Evolutionary conservation across 1,140 invertebrate genomes (phyloP).

Genomic region (Zaprionus davidi): DNA sequence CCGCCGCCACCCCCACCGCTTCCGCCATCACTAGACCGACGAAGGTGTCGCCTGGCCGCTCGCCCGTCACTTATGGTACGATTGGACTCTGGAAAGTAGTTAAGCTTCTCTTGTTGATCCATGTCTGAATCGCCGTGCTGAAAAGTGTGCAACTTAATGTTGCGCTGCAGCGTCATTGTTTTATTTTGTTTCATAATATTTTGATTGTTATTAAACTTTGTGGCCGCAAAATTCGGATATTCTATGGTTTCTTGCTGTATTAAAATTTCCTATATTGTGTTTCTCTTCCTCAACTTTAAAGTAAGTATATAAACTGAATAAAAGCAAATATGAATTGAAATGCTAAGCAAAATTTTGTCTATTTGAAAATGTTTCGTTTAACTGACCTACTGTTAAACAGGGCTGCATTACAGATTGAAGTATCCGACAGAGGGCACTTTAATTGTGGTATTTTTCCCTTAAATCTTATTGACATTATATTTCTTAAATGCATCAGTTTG

Average conservation of each 20-base stretch:
- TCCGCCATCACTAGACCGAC: slow-evolving; percentile 10
- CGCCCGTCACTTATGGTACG: neutral
- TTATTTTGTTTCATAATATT: slow-evolving; percentile 28
- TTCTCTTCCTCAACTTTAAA: slow-evolving; percentile 25
- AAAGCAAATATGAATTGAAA: slow-evolving; percentile 15
- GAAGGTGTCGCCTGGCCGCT: neutral
- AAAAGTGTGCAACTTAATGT: slow-evolving; percentile 9
- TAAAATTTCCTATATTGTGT: slow-evolving; percentile 22
- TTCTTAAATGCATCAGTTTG: neutral
- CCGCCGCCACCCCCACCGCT: slow-evolving; percentile 6
- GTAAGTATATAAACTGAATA: slow-evolving; percentile 22
- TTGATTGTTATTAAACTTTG: slow-evolving; percentile 19
- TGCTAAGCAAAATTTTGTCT: slow-evolving; percentile 1
- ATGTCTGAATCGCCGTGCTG: slow-evolving; percentile 22
- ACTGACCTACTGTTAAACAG: slow-evolving; percentile 21
- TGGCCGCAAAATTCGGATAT: slow-evolving; percentile 36
- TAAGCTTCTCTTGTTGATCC: slow-evolving; percentile 47
- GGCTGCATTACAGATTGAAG: neutral
- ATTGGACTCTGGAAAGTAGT: slow-evolving; percentile 47
- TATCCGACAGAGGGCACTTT: slow-evolving; percentile 14
- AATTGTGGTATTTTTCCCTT: neutral
- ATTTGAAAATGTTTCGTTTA: slow-evolving; percentile 5
- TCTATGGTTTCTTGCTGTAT: slow-evolving; percentile 4
- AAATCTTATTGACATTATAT: neutral
- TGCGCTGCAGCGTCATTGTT: slow-evolving; percentile 10